Base-by-base conservation (phyloP, 2,797 vertebrate genomes). In the Glyptemys insculpta region DNA sequence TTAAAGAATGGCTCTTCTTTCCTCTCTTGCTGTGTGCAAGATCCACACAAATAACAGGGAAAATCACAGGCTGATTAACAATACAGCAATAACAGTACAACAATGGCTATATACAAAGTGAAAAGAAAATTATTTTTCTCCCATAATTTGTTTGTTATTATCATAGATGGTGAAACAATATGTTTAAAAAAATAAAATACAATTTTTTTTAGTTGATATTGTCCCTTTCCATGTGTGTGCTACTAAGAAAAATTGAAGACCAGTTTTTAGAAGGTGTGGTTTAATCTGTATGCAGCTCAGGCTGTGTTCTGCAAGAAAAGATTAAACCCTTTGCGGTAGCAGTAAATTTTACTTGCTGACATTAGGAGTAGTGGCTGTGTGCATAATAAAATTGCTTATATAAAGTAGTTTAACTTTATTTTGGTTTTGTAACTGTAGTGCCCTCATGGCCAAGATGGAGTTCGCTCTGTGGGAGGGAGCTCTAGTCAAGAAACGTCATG, bases 291-390 rank as follows among this genome's bases (percentile, higher is more conserved):
- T 81, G 85, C 80, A 88, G 54, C 56, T 93, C 53, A 19, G 87
- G 53, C 41, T 68, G 21, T 83, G 87, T 88, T 95, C 95, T 94
- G 65, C 91, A 95, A 94, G 93, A 90, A n/a, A 12, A 91, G 79
- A 92, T 91, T 79, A 86, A 72, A 54, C 3, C 3, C 23, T 95
- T 91, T 93, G 86, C 80, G 79, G 31, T 68, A 84, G 74, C 83
- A 68, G 49, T 95, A 90, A 95, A 92, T 41, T 95, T 97, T 91
- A 86, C 79, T 56, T 85, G 27, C 91, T 94, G 83, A 78, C 79
- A 94, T 68, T 41, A 90, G 81, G 53, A 90, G 59, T 31, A 87
- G 9, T 83, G 96, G 62, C 86, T 54, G 12, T 87, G 89, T 79
- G 57, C 44, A 65, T 94, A 88, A 95, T 91, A 92, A 87, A 95